These are phyloP conservation scores for Enteromius viviparus DNA, from an alignment of 2,797 vertebrate genomes.

Conservation along the genomic window DNA sequence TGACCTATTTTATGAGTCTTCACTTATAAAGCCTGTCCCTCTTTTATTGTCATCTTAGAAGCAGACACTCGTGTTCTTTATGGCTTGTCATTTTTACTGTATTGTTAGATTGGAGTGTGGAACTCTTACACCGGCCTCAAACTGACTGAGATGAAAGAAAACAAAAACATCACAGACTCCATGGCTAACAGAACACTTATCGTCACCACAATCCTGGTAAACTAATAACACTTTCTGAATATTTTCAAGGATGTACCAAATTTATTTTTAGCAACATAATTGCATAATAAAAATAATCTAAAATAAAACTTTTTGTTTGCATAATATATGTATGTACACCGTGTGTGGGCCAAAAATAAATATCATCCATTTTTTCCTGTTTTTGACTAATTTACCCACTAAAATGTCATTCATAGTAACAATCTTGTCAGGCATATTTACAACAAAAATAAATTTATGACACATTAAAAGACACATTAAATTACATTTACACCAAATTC, in stretches of 20 bases:
- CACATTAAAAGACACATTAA: too few relatives aligned
- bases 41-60: slow-evolving; percentile 7
- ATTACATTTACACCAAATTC: too few relatives aligned
- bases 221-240: background rate
- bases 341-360: too few relatives aligned
- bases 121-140: slow-evolving; percentile 94
- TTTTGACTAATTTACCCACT: too few relatives aligned
- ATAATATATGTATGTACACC: too few relatives aligned
- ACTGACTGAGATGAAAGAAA: slow-evolving; percentile 86
- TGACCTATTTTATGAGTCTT: background rate
- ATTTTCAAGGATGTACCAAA: background rate
- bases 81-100: slow-evolving; percentile 21
- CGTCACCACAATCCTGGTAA: slow-evolving; percentile 95
- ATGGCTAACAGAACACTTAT: slow-evolving; percentile 94
- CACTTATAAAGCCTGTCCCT: background rate
- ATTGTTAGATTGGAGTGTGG: slow-evolving; percentile 90
- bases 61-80: background rate
- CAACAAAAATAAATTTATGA: too few relatives aligned
- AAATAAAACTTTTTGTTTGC: too few relatives aligned
- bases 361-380: too few relatives aligned
- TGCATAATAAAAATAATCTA: background rate
- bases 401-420: too few relatives aligned
- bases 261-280: background rate
- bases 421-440: too few relatives aligned
- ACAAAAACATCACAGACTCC: slow-evolving; percentile 89